These are phyloP conservation scores for Meloe dianella DNA, from an alignment of 2,888 invertebrate species.

Conservation along the genomic window DNA sequence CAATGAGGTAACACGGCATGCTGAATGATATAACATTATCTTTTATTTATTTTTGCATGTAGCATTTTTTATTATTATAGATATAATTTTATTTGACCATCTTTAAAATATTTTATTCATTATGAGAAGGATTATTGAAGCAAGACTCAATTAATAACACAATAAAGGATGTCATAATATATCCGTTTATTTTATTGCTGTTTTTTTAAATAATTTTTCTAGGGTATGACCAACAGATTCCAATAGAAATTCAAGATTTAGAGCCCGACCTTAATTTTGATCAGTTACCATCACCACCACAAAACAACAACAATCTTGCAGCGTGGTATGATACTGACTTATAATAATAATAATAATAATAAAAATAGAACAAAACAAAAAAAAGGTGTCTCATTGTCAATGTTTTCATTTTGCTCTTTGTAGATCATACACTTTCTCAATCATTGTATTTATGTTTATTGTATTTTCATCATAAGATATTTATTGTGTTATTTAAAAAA, in stretches of 20 bases:
- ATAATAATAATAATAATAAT: conserved; percentile 59
- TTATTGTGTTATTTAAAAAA: conserved; percentile 6
- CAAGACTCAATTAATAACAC: too few species aligned
- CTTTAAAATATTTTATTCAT: background rate
- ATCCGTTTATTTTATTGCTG: background rate
- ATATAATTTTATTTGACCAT: background rate
- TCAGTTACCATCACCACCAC: conserved; percentile 81
- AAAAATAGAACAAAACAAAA: background rate
- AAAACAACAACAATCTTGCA: conserved; percentile 89
- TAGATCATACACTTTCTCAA: background rate
- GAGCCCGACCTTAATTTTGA: conserved; percentile 82
- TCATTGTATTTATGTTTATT: conserved; percentile 5
- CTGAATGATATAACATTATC: background rate
- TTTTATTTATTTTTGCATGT: background rate
- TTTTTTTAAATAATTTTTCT: conserved; percentile 41
- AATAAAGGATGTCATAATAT: too few species aligned
- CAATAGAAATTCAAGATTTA: conserved; percentile 94
- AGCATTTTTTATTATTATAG: background rate
- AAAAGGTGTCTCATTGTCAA: background rate
- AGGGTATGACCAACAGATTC: conserved; percentile 95
- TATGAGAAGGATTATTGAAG: conserved; percentile 7
- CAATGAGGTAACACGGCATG: conserved; percentile 38
- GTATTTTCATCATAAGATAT: background rate
- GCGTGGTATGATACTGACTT: conserved; percentile 99
- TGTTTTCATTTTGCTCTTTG: background rate